A percentile compares a stretch with the other conserved stretches of the same genome.
phyloP scores from a whole-genome alignment of 2,888 invertebrate species.

The Heteropelma amictum region DNA sequence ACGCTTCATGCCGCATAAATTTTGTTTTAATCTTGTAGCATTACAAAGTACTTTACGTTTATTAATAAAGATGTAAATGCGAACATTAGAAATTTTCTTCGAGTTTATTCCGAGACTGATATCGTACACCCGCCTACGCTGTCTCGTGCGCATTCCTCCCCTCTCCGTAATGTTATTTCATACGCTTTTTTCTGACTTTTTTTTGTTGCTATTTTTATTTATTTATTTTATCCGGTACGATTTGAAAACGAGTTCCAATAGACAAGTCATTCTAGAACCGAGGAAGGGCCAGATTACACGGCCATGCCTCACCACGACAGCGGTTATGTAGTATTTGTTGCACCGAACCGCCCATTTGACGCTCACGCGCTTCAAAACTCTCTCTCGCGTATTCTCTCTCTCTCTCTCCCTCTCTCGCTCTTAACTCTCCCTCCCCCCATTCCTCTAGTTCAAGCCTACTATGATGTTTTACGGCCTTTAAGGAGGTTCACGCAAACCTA shows the following conservation, averaged over 20 bases:
- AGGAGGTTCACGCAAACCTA: no score
- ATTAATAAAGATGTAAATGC: not conserved
- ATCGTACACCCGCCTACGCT: slow-evolving; percentile 44
- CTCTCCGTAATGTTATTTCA: slow-evolving; percentile 7
- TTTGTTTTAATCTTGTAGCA: no score
- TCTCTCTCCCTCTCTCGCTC: slow-evolving; percentile 57
- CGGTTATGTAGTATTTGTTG: slow-evolving; percentile 7
- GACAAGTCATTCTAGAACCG: slow-evolving; percentile 61
- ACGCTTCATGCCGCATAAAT: no score
- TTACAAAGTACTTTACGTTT: no score
- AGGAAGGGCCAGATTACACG: slow-evolving; percentile 6
- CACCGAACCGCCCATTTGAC: slow-evolving; percentile 15
- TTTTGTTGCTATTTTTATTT: slow-evolving; percentile 11
- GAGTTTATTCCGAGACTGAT: slow-evolving; percentile 29
- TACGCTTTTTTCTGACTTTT: not conserved
- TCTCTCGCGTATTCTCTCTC: slow-evolving; percentile 3
- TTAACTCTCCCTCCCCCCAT: not conserved
- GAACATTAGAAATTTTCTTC: slow-evolving; percentile 10
- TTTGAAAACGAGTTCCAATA: slow-evolving; percentile 66
- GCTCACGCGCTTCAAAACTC: slow-evolving; percentile 21
- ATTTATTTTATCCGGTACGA: slow-evolving; percentile 2
- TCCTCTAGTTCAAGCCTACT: not conserved
- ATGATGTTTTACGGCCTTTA: not conserved
- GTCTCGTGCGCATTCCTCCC: slow-evolving; percentile 37
- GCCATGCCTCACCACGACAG: slow-evolving; percentile 31